Evolutionary conservation across 2,888 invertebrate genomes (phyloP), one percentile per base, ranked within the genome.

Genomic region (Pseudolycoriella hygida): DNA sequence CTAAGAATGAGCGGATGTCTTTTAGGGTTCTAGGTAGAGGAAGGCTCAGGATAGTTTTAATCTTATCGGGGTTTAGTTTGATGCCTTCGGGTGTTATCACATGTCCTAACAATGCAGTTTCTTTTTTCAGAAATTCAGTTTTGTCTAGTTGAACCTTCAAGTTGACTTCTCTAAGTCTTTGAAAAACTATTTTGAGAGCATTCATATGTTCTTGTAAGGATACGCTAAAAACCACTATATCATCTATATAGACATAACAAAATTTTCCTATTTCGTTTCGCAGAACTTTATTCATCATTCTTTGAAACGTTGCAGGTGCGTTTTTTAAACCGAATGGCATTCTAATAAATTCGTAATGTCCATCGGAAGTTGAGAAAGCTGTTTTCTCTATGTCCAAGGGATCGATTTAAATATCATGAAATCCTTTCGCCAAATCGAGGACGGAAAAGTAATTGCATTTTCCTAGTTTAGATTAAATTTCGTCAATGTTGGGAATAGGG

Each of bases 161-260:
- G 40, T 53, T 52, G 4, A 39, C 38, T 39, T 49, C 18, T 39
- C 50, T 45, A 14, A 54, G 42, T 41, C 49, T 46, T 30, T 56
- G 41, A 41, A 56, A 52, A 2, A 55, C 52, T 39, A 32, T 14
- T 41, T 40, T 45, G 14, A 55, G 42, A 25, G 47, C 50, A 31
- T 41, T 30, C 4, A 50, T 49, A 40, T 55, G 56, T 46, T 56
- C 55, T 46, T 54, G 51, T 10, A 56, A 43, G 3, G 48, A 51
- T 17, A 44, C 45, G 0, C 52, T 52, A 42, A 53, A 45, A 5
- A 46, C 11, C 1, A 46, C 45, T 8, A 48, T 39, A 17, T 48
- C 46, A 31, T 48, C 46, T 1, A 48, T 8, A 25, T 48, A 48
- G 11, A 44, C 25, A 25, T 48, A 43, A 43, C 47, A 43, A 12